These are phyloP conservation scores for Pseudanteris insignis DNA, from an alignment of 2,888 invertebrate species.

Conservation along the genomic window DNA sequence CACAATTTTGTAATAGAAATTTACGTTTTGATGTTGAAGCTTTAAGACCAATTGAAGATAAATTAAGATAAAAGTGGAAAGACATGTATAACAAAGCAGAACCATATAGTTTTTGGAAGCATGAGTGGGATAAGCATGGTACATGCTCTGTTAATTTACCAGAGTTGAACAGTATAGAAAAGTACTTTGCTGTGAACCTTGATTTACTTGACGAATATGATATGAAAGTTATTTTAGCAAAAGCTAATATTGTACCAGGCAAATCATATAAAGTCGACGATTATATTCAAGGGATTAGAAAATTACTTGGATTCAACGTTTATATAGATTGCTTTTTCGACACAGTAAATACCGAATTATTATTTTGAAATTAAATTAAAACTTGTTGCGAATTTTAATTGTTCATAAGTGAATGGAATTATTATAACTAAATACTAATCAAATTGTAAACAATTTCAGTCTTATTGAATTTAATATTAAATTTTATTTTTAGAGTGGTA, in stretches of 20 bases:
- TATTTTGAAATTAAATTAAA: too few relatives aligned
- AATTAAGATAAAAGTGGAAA: constrained; percentile 75
- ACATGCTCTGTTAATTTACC: constrained; percentile 76
- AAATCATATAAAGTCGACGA: constrained; percentile 50
- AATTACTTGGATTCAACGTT: constrained; percentile 70
- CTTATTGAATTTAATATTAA: too few relatives aligned
- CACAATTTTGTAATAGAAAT: constrained; percentile 76
- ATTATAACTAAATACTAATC: too few relatives aligned
- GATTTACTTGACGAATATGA: constrained; percentile 72
- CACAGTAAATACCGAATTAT: not conserved
- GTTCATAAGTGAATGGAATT: too few relatives aligned
- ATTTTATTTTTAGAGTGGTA: too few relatives aligned
- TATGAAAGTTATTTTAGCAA: constrained; percentile 71
- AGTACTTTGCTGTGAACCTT: constrained; percentile 76
- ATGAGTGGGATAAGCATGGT: constrained; percentile 87
- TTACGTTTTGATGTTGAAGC: constrained; percentile 74
- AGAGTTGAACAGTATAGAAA: constrained; percentile 71
- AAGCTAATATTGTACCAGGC: constrained; percentile 71
- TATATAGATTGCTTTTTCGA: constrained; percentile 62
- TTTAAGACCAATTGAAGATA: constrained; percentile 70
- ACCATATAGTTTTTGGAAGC: constrained; percentile 75
- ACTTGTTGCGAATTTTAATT: too few relatives aligned
- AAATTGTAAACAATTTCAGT: too few relatives aligned
- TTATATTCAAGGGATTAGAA: constrained; percentile 69
- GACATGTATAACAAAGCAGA: constrained; percentile 69